Evolutionary conservation across 2,888 invertebrate genomes (phyloP).

Genomic region (Polydrusus pterygomalis): DNA sequence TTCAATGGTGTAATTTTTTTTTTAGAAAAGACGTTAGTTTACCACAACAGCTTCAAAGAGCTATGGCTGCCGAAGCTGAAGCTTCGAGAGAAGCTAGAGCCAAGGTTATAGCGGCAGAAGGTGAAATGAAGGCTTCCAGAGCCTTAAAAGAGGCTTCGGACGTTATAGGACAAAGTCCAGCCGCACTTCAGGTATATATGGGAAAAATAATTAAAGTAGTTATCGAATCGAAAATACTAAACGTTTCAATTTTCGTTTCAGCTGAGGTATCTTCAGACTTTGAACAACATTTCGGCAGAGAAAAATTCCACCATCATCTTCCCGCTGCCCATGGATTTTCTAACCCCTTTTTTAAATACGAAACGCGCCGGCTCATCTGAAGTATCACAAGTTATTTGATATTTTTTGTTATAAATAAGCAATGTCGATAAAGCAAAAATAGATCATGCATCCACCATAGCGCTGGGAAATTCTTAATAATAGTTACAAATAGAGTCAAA

Average conservation of each 20-base stretch:
- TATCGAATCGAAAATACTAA: too few species aligned
- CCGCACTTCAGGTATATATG: constrained; percentile 84
- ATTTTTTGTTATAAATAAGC: neutral
- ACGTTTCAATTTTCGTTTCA: constrained; percentile 71
- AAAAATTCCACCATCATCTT: constrained; percentile 97
- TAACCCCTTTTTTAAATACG: constrained; percentile 67
- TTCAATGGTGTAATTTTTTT: too few species aligned
- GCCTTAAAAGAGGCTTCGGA: constrained; percentile 91
- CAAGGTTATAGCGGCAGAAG: constrained; percentile 89
- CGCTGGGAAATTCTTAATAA: too few species aligned
- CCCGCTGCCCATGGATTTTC: constrained; percentile 90
- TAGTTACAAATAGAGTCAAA: too few species aligned
- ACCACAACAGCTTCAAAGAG: constrained; percentile 84
- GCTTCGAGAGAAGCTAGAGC: constrained; percentile 86
- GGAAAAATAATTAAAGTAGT: too few species aligned
- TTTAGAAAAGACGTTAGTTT: constrained; percentile 85
- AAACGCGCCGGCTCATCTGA: constrained; percentile 44
- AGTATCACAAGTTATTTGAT: constrained; percentile 38
- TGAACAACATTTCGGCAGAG: constrained; percentile 93
- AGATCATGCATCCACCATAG: too few species aligned
- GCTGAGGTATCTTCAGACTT: constrained; percentile 91
- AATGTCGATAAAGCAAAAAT: too few species aligned
- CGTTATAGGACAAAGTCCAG: constrained; percentile 88
- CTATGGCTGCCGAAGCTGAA: constrained; percentile 90
- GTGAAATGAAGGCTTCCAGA: constrained; percentile 89